These are phyloP conservation scores for Pelobates cultripes DNA, from an alignment of 2,797 vertebrate species.

Conservation along the genomic window DNA sequence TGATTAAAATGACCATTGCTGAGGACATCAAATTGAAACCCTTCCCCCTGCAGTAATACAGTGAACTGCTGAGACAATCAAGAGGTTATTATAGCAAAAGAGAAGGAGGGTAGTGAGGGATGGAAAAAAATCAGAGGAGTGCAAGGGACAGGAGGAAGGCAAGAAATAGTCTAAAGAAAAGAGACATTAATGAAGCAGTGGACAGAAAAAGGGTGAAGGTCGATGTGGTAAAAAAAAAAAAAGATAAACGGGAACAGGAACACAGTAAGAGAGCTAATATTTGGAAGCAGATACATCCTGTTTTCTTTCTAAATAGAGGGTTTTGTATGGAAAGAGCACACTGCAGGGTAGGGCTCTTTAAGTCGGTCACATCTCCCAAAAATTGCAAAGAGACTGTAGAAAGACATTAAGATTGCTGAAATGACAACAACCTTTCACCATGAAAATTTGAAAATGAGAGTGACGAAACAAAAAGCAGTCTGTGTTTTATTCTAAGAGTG, in stretches of 20 bases:
- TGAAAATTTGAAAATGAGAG: neutral
- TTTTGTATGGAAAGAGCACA: neutral
- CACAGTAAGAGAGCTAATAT: neutral
- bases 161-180: neutral
- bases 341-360: neutral
- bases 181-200: neutral
- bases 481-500: neutral
- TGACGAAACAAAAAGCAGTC: neutral
- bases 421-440: neutral
- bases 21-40: constrained; percentile 48
- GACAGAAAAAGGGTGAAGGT: neutral
- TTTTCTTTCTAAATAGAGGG: neutral
- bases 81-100: constrained; percentile 42
- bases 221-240: neutral
- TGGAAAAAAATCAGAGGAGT: neutral
- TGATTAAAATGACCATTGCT: constrained; percentile 51
- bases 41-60: constrained; percentile 35
- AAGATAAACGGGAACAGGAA: neutral
- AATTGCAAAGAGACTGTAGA: neutral
- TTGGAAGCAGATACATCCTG: neutral
- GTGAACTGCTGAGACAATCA: constrained; percentile 53
- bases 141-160: neutral
- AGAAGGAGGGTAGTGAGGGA: neutral
- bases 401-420: neutral
- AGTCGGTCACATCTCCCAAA: neutral